A percentile compares a stretch with the other conserved stretches of the same genome.
Evolutionary conservation across 2,888 invertebrate genomes (phyloP).

Genomic region (Eupithecia tripunctaria): DNA sequence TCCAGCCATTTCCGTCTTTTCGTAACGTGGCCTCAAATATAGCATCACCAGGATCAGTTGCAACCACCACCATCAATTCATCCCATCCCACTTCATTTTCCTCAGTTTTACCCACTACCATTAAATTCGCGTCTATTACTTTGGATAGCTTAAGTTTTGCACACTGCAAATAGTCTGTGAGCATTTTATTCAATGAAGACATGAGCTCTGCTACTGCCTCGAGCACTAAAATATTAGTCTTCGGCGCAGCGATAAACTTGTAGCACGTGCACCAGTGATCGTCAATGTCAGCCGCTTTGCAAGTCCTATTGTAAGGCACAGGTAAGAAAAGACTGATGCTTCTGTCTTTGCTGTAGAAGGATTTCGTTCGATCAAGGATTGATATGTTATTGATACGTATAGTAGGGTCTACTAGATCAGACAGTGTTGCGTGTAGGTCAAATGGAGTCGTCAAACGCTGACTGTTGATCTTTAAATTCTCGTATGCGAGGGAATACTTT

Average conservation of each 20-base stretch:
- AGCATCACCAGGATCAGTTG: constrained; percentile 87
- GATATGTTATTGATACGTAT: constrained; percentile 67
- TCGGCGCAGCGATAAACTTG: constrained; percentile 83
- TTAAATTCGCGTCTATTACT: constrained; percentile 87
- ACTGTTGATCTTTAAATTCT: constrained; percentile 87
- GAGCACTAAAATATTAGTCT: constrained; percentile 80
- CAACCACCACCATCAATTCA: constrained; percentile 86
- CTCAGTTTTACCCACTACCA: constrained; percentile 71
- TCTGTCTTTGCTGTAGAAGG: constrained; percentile 70
- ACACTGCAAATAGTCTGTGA: constrained; percentile 87
- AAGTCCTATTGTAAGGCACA: constrained; percentile 89
- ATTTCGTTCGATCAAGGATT: constrained; percentile 62
- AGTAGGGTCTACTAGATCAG: constrained; percentile 86
- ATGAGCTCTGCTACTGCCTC: constrained; percentile 87
- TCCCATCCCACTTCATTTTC: constrained; percentile 72
- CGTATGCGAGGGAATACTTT: constrained; percentile 85
- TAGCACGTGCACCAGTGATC: constrained; percentile 96
- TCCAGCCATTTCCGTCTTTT: constrained; percentile 59
- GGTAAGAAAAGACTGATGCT: constrained; percentile 91
- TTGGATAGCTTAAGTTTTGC: constrained; percentile 85
- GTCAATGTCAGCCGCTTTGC: constrained; percentile 90
- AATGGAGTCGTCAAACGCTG: constrained; percentile 91
- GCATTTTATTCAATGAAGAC: constrained; percentile 85
- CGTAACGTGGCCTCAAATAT: constrained; percentile 92
- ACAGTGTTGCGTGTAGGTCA: constrained; percentile 92